Evolutionary conservation across 2,797 vertebrate species (phyloP), one percentile per base, ranked within the genome.

Genomic region (Sternarchorhynchus goeldii): DNA sequence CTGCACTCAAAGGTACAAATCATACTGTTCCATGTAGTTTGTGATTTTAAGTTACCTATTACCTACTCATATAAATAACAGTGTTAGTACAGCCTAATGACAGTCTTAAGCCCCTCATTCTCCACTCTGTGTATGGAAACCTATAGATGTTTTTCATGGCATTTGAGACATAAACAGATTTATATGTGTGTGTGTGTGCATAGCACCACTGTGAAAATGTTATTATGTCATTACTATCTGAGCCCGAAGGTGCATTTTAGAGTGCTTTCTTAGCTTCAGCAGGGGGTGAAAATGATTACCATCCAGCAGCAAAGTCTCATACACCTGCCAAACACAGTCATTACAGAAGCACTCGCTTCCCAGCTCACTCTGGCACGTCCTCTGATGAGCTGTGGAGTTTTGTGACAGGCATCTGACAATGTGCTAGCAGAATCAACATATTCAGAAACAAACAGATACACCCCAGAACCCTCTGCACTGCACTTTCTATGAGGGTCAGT

Each of bases 361-460:
- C 39, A 32, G 39, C 16, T 34, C 71, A 56, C 20, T 76, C 59
- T 67, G 31, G 21, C 41, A 71, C 45, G 36, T 63, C 17, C 4
- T 6, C 25, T 66, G 75, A 82, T 53, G 68, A 77, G 69, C 36
- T 68, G 57, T 67, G 55, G 36, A 58, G 25, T 81, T 76, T 78
- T 77, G 21, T 77, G 75, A 73, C 69, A 65, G 58, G 63, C 72
- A 76, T 78, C 39, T 80, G 77, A 79, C 73, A 76, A 73, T 62
- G 59, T 65, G 65, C 59, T 78, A 71, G 75, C 58, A 76, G 50
- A 21, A 53, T 65, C 45, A 32, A 5, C 8, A 16, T 29, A 45
- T 79, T 57, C 56, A 62, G 59, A 66, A 73, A 82, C 70, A 78
- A 69, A 77, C 72, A 80, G 39, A 73, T 31, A 65, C 62, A 78